A percentile compares a stretch with the other conserved stretches of the same genome.
These are phyloP conservation scores for Tiaroga cobitis DNA, from an alignment of 2,797 vertebrate species.

Conservation along the genomic window DNA sequence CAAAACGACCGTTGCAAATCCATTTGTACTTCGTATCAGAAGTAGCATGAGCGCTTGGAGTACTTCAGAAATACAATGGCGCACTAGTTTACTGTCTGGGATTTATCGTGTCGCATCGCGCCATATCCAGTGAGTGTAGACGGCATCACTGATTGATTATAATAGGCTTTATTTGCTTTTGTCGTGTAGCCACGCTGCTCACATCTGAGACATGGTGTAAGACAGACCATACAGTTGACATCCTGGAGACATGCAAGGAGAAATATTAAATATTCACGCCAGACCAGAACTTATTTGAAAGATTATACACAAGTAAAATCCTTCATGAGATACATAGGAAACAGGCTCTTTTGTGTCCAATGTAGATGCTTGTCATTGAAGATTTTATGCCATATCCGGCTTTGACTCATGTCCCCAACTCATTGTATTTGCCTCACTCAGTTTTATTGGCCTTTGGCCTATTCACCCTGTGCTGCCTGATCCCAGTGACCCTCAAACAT, in stretches of 20 bases:
- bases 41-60: neutral
- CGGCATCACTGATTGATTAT: neutral
- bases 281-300: neutral
- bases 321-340: neutral
- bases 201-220: neutral
- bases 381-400: neutral
- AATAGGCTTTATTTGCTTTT: neutral
- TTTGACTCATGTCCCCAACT: slow-evolving; percentile 3
- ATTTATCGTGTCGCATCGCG: neutral
- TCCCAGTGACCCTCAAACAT: slow-evolving; percentile 28
- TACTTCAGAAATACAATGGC: neutral
- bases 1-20: neutral
- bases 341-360: neutral
- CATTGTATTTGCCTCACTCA: slow-evolving; percentile 17
- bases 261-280: neutral
- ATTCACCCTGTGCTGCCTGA: slow-evolving; percentile 30
- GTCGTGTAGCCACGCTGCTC: neutral
- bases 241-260: neutral
- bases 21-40: neutral
- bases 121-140: neutral
- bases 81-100: neutral
- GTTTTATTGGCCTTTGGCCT: slow-evolving; percentile 42
- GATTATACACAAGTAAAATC: neutral
- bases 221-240: neutral
- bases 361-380: neutral